Conservation (phyloP, 2,113 vertebrate species). For the Nycticryphes semicollaris region DNA sequence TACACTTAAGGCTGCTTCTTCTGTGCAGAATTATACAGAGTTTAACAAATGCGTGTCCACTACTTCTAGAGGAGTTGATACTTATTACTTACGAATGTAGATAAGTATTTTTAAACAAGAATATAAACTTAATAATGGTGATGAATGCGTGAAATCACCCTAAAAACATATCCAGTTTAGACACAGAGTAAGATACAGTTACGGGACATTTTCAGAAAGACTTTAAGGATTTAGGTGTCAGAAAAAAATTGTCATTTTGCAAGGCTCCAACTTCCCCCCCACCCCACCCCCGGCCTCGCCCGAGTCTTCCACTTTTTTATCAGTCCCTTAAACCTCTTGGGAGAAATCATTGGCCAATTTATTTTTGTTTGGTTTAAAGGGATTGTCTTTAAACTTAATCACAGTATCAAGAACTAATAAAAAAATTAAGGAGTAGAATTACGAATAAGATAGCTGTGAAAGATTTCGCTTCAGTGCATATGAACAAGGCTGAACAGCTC, state of each 20-base stretch:
- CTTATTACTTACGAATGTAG: not conserved
- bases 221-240: not conserved
- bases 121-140: slow-evolving; percentile 3
- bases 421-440: not conserved
- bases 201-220: not conserved
- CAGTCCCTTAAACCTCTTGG: not conserved
- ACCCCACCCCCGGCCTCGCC: too few relatives aligned
- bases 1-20: not conserved
- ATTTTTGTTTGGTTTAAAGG: not conserved
- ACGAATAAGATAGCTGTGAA: slow-evolving; percentile 1
- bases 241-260: not conserved
- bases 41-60: not conserved
- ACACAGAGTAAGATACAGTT: not conserved
- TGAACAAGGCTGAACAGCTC: slow-evolving; percentile 26
- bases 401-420: not conserved
- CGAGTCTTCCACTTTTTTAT: not conserved
- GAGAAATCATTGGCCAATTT: slow-evolving; percentile 7
- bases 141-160: not conserved
- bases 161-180: not conserved
- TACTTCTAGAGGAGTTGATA: slow-evolving; percentile 33
- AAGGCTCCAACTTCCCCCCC: not conserved
- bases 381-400: not conserved
- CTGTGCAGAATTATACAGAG: not conserved
- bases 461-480: slow-evolving; percentile 40
- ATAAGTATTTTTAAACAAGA: slow-evolving; percentile 14